Evolutionary conservation across 2,888 invertebrate genomes (phyloP).

Genomic region (Lysandra coridon): DNA sequence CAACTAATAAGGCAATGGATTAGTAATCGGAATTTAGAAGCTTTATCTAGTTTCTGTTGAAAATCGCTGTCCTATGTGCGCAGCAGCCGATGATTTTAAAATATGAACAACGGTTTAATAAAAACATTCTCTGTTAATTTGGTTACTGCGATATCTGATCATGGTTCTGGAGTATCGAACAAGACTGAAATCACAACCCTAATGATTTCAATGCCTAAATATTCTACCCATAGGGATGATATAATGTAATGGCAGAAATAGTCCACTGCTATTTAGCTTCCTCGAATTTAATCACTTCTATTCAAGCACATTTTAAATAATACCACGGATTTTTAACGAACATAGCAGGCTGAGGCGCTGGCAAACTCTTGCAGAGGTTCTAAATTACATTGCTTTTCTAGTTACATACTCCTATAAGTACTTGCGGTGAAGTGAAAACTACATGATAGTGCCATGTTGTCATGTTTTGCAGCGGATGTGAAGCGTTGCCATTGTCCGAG

Average conservation of each 20-base stretch:
- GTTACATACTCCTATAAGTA: not conserved
- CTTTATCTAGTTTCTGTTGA: not conserved
- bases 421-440: not conserved
- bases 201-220: no score
- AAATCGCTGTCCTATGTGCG: not conserved
- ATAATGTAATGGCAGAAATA: no score
- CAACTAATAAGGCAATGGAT: constrained; percentile 21
- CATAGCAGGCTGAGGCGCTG: not conserved
- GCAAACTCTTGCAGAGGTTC: not conserved
- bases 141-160: not conserved
- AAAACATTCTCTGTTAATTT: not conserved
- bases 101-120: not conserved
- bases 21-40: constrained; percentile 25
- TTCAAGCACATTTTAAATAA: not conserved
- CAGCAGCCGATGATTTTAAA: not conserved
- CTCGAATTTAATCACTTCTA: no score
- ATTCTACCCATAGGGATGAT: no score
- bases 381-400: not conserved
- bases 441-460: not conserved
- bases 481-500: constrained; percentile 10
- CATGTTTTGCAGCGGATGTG: constrained; percentile 21
- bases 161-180: not conserved
- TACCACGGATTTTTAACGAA: not conserved
- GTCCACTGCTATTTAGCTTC: no score
- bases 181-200: not conserved